Evolutionary conservation across 2,797 vertebrate genomes (phyloP).

Genomic region (Channallabes apus): DNA sequence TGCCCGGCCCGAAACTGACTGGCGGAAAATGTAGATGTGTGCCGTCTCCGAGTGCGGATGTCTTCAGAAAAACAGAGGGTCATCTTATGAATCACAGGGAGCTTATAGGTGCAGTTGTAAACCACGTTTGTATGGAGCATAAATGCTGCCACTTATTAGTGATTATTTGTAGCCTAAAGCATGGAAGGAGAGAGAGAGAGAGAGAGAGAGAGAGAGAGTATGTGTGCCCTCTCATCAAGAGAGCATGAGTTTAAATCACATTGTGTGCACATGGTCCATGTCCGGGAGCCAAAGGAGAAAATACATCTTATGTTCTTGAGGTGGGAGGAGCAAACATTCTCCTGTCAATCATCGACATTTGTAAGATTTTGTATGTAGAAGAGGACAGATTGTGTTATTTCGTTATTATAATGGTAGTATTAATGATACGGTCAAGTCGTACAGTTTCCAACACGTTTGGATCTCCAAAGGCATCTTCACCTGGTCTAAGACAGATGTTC

Average conservation of each 20-base stretch:
- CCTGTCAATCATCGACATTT: not conserved
- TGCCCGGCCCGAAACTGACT: conserved; percentile 15
- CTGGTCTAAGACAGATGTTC: too few relatives aligned
- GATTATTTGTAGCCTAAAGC: conserved; percentile 62
- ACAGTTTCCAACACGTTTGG: not conserved
- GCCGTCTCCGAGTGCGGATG: conserved; percentile 31
- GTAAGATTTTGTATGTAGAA: not conserved
- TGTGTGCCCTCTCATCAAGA: not conserved
- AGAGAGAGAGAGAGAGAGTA: not conserved
- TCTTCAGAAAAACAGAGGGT: conserved; percentile 40
- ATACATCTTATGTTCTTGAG: not conserved
- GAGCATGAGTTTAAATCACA: not conserved
- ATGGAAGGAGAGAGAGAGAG: conserved; percentile 48
- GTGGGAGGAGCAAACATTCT: not conserved
- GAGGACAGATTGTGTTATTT: not conserved
- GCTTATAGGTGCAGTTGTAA: conserved; percentile 38
- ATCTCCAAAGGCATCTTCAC: too few relatives aligned
- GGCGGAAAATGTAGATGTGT: conserved; percentile 36
- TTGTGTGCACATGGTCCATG: not conserved
- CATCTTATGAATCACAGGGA: conserved; percentile 47
- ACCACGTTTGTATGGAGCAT: conserved; percentile 30
- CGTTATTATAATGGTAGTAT: not conserved
- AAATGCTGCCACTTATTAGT: conserved; percentile 55
- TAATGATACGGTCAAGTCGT: not conserved
- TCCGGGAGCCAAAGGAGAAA: not conserved